Percentiles rank a stretch among this genome's conserved stretches.
Conservation (phyloP, 1,140 invertebrate genomes). For the Triops longicaudatus region DNA sequence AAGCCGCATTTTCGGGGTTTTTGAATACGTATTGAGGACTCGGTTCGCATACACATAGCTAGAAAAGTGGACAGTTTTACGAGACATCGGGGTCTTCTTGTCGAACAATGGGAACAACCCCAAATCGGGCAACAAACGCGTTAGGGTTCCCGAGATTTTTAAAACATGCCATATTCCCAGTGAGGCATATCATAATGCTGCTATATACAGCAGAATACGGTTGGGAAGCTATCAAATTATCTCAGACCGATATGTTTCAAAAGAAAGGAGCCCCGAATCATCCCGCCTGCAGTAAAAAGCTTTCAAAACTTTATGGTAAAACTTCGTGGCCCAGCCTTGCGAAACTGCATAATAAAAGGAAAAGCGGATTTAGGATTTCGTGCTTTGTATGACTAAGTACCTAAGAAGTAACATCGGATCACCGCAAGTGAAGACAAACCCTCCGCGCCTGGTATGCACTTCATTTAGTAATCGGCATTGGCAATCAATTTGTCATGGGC, state of each 20-base stretch:
- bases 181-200: neutral
- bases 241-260: neutral
- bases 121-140: neutral
- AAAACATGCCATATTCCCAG: neutral
- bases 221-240: neutral
- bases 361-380: neutral
- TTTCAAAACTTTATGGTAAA: neutral
- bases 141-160: neutral
- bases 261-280: neutral
- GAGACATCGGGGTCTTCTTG: constrained; percentile 5
- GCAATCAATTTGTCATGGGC: constrained; percentile 6
- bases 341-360: neutral
- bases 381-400: neutral
- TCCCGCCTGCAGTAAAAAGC: neutral
- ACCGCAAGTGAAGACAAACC: neutral
- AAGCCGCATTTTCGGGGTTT: neutral
- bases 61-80: neutral
- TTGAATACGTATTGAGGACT: neutral
- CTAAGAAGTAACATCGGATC: neutral
- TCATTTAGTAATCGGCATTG: neutral
- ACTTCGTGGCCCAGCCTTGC: neutral
- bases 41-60: neutral
- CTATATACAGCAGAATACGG: neutral
- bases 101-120: constrained; percentile 1
- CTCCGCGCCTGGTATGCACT: neutral